Evolutionary conservation across 2,888 invertebrate species (phyloP).

Genomic region (Spialia ferax): DNA sequence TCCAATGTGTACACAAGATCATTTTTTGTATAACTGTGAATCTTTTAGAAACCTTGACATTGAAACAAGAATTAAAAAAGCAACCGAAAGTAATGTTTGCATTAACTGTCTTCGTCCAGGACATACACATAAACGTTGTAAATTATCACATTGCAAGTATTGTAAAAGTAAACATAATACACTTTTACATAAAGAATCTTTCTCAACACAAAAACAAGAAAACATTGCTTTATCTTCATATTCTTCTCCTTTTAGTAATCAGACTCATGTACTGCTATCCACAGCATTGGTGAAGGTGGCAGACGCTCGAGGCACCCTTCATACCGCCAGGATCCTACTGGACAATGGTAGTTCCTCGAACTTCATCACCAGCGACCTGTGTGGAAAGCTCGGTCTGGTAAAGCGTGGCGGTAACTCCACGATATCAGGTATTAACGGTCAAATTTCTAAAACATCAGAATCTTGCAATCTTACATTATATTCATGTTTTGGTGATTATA

Average conservation of each 20-base stretch:
- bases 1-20: constrained; percentile 37
- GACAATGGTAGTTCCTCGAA: constrained; percentile 46
- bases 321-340: constrained; percentile 37
- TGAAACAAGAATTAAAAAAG: constrained; percentile 36
- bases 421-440: constrained; percentile 48
- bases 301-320: constrained; percentile 19
- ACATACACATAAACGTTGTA: constrained; percentile 35
- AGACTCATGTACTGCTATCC: constrained; percentile 36
- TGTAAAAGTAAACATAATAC: constrained; percentile 42
- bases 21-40: constrained; percentile 30
- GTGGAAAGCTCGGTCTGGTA: constrained; percentile 44
- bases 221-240: constrained; percentile 25
- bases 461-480: constrained; percentile 33
- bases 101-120: constrained; percentile 42
- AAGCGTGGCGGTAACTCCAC: constrained; percentile 41
- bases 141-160: constrained; percentile 40
- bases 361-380: constrained; percentile 43
- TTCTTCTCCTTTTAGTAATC: neutral
- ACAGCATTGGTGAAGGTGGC: constrained; percentile 42
- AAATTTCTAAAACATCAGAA: constrained; percentile 42
- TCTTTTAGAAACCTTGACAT: constrained; percentile 39
- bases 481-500: constrained; percentile 1
- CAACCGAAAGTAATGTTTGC: constrained; percentile 38
- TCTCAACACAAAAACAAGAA: neutral
- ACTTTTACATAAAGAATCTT: constrained; percentile 38